Evolutionary conservation across 2,113 vertebrate genomes (phyloP).

Genomic region (Callorhinus ursinus): DNA sequence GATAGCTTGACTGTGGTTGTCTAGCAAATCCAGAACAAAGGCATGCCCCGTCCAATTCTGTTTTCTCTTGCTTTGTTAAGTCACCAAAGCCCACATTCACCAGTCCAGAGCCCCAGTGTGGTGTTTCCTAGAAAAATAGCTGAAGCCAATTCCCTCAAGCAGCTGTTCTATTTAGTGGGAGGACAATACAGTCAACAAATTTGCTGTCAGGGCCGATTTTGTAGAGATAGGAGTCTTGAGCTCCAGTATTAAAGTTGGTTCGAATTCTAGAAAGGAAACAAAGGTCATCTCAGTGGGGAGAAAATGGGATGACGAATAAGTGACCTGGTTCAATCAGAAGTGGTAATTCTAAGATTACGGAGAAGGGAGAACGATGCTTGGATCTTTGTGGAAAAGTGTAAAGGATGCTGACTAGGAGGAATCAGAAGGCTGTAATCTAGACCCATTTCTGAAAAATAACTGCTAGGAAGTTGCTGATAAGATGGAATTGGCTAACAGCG

Average conservation of each 20-base stretch:
- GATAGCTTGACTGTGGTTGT: neutral
- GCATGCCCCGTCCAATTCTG: neutral
- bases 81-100: neutral
- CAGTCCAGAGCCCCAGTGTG: neutral
- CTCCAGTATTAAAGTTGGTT: neutral
- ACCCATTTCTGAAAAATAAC: conserved; percentile 21
- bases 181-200: neutral
- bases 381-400: neutral
- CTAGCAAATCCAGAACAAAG: neutral
- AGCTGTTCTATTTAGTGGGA: neutral
- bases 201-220: conserved; percentile 24
- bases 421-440: neutral
- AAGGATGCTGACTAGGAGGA: neutral
- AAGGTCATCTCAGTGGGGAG: neutral
- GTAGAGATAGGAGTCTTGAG: neutral
- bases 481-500: neutral
- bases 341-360: neutral
- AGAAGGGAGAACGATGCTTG: neutral
- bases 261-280: conserved; percentile 1
- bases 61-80: neutral
- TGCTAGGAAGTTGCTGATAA: neutral
- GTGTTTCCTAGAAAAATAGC: neutral
- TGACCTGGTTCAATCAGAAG: neutral
- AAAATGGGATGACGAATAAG: neutral
- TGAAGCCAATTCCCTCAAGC: neutral